These are phyloP conservation scores for Sturnus vulgaris DNA, from an alignment of 2,113 vertebrate species.

Conservation along the genomic window DNA sequence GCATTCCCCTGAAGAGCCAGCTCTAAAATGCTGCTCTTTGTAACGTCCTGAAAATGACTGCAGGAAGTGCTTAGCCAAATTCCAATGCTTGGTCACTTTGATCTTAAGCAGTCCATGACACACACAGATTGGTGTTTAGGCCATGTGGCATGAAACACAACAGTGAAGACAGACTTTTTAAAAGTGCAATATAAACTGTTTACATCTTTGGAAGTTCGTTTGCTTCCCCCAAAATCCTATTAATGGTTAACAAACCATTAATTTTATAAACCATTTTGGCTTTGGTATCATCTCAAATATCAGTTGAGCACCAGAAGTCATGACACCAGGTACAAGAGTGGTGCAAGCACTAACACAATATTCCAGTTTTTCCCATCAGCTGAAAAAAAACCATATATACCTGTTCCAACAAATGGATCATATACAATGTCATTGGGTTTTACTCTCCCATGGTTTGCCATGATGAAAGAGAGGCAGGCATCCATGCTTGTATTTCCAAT, in stretches of 20 bases:
- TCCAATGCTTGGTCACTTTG: neutral
- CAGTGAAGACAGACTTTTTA: neutral
- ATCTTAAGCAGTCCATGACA: neutral
- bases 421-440: conserved; percentile 91
- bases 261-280: neutral
- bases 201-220: neutral
- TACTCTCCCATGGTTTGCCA: conserved; percentile 94
- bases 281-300: neutral
- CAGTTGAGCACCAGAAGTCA: neutral
- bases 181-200: neutral
- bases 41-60: neutral
- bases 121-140: neutral
- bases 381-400: conserved; percentile 65
- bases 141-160: neutral
- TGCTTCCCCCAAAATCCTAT: neutral
- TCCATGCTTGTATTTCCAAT: conserved; percentile 99
- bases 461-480: conserved; percentile 93
- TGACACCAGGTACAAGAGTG: accelerated
- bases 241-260: neutral
- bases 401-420: conserved; percentile 98
- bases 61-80: neutral
- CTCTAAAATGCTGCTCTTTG: neutral
- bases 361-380: neutral
- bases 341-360: neutral
- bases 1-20: neutral